Evolutionary conservation across 2,797 vertebrate genomes (phyloP).

Genomic region (Poecilia velifera): DNA sequence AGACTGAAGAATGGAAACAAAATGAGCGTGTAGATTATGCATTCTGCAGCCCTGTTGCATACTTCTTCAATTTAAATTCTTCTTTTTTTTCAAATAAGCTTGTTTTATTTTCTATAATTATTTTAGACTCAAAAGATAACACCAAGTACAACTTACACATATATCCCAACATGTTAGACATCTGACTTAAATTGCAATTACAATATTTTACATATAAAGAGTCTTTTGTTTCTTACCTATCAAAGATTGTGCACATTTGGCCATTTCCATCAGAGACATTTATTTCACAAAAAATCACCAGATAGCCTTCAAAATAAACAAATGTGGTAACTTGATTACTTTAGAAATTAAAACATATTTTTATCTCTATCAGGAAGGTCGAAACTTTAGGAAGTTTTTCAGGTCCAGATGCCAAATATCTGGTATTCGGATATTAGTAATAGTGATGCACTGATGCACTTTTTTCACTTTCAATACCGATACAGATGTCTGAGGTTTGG

Average conservation of each 20-base stretch:
- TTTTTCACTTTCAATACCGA: too few relatives aligned
- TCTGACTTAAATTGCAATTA: background rate
- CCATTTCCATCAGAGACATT: background rate
- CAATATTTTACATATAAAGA: background rate
- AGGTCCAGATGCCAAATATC: background rate
- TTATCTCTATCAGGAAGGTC: background rate
- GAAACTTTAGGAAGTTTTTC: background rate
- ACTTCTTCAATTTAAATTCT: background rate
- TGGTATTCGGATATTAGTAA: background rate
- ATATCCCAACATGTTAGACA: background rate
- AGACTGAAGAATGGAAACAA: conserved; percentile 24
- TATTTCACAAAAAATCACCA: background rate
- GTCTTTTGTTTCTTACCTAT: background rate
- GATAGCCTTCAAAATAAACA: background rate
- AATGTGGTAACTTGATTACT: background rate
- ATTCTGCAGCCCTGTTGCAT: background rate
- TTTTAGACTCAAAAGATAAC: background rate
- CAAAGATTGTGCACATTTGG: background rate
- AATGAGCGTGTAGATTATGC: conserved; percentile 8
- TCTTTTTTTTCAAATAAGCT: background rate
- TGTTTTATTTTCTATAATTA: background rate
- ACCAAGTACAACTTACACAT: background rate
- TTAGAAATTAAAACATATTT: background rate
- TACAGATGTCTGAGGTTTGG: too few relatives aligned
- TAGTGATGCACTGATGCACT: too few relatives aligned